These are phyloP conservation scores for Ceratina australensis DNA, from an alignment of 1,140 invertebrate genomes.

Conservation along the genomic window DNA sequence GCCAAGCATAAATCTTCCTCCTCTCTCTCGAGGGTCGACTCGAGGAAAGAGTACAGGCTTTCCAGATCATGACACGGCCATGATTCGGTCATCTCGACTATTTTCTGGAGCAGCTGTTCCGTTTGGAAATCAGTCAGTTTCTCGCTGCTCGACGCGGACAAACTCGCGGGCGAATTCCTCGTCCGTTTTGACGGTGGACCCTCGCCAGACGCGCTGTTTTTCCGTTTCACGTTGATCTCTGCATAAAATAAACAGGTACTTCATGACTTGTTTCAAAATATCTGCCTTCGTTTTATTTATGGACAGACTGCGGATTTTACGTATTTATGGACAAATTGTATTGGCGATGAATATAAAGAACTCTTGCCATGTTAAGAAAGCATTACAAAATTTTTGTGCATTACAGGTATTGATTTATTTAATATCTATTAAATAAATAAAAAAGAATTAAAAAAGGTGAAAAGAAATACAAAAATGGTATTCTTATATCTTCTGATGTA, in stretches of 20 bases:
- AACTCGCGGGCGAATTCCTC: constrained; percentile 24
- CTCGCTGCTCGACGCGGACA: constrained; percentile 45
- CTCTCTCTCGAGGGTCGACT: constrained; percentile 59
- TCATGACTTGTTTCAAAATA: background rate
- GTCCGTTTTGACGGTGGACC: constrained; percentile 59
- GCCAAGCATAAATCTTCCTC: constrained; percentile 52
- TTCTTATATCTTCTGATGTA: no score
- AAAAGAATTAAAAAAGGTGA: no score
- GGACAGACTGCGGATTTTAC: no score
- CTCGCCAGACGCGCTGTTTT: constrained; percentile 61
- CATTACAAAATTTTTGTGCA: no score
- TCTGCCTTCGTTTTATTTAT: no score
- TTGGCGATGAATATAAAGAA: no score
- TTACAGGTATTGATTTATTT: no score
- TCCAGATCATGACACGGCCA: constrained; percentile 68
- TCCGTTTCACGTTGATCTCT: constrained; percentile 60
- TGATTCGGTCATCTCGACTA: constrained; percentile 58
- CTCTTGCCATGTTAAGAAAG: no score
- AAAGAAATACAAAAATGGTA: no score
- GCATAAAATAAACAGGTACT: background rate
- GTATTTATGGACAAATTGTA: no score
- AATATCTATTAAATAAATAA: no score
- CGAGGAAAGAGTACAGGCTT: constrained; percentile 62
- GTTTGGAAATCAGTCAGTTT: constrained; percentile 59
- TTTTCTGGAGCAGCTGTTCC: constrained; percentile 62